Percentiles rank a stretch among this genome's conserved stretches.
These are phyloP conservation scores for Epistrophe grossulariae DNA, from an alignment of 2,888 invertebrate species.

Conservation along the genomic window DNA sequence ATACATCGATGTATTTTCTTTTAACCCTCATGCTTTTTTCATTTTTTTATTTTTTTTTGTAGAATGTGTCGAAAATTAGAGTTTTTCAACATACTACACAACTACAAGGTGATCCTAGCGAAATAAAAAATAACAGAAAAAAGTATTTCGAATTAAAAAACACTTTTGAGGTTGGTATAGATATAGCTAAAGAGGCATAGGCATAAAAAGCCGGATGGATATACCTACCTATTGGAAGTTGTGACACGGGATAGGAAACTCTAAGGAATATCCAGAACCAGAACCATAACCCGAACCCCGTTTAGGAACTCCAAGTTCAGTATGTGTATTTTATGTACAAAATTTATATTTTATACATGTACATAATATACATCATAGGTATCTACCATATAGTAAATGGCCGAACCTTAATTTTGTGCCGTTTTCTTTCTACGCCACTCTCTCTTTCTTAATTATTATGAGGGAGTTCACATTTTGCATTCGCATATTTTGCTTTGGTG, in stretches of 20 bases:
- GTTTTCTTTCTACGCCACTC: slow-evolving; percentile 47
- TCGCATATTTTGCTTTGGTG: slow-evolving; percentile 51
- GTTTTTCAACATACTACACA: slow-evolving; percentile 37
- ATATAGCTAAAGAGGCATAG: not conserved
- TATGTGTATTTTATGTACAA: slow-evolving; percentile 19
- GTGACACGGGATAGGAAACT: slow-evolving; percentile 27
- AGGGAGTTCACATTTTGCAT: slow-evolving; percentile 64
- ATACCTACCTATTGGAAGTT: not conserved
- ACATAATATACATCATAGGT: not conserved
- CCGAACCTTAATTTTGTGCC: slow-evolving; percentile 58
- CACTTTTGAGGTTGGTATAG: slow-evolving; percentile 19
- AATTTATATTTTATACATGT: not conserved
- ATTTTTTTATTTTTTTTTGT: not conserved
- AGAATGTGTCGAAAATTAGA: slow-evolving; percentile 41
- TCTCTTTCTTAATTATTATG: slow-evolving; percentile 62
- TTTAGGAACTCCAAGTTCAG: slow-evolving; percentile 21
- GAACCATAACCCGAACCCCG: not conserved
- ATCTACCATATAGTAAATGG: slow-evolving; percentile 35
- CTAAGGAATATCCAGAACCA: not conserved
- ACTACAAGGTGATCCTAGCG: slow-evolving; percentile 45
- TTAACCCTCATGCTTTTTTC: slow-evolving; percentile 51
- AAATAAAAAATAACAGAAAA: slow-evolving; percentile 41
- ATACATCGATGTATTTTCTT: slow-evolving; percentile 21
- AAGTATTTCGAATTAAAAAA: slow-evolving; percentile 43
- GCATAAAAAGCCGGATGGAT: slow-evolving; percentile 28